Evolutionary conservation across 2,113 vertebrate species (phyloP).

Genomic region (Burhinus bistriatus): DNA sequence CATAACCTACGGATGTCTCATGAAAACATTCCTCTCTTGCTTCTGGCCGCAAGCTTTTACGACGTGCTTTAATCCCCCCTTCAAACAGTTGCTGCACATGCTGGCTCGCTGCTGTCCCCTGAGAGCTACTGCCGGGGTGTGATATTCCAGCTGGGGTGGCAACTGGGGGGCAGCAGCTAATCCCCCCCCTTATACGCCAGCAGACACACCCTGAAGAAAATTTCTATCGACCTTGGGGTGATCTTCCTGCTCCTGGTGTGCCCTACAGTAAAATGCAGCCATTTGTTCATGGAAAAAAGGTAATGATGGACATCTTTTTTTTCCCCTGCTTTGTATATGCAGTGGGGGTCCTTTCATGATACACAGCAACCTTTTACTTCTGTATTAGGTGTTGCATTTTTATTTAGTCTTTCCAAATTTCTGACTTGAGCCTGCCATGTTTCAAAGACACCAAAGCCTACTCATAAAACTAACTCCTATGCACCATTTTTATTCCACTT

Average conservation of each 20-base stretch:
- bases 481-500: neutral
- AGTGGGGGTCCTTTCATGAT: neutral
- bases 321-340: neutral
- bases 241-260: neutral
- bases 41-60: constrained; percentile 42
- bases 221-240: neutral
- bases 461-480: neutral
- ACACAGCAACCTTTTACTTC: neutral
- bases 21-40: constrained; percentile 60
- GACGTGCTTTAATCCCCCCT: constrained; percentile 47
- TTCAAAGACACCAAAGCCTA: neutral
- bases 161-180: neutral
- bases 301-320: neutral
- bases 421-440: neutral
- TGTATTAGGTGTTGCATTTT: neutral
- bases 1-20: neutral
- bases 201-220: neutral
- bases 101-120: neutral
- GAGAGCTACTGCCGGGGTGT: neutral
- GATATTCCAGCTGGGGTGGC: constrained; percentile 29
- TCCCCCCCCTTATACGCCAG: neutral
- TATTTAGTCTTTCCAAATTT: neutral
- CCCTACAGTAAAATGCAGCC: neutral
- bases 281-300: neutral
- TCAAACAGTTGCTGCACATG: constrained; percentile 45